Conservation (phyloP, 2,797 vertebrate species). For the Syngnathus acus region DNA sequence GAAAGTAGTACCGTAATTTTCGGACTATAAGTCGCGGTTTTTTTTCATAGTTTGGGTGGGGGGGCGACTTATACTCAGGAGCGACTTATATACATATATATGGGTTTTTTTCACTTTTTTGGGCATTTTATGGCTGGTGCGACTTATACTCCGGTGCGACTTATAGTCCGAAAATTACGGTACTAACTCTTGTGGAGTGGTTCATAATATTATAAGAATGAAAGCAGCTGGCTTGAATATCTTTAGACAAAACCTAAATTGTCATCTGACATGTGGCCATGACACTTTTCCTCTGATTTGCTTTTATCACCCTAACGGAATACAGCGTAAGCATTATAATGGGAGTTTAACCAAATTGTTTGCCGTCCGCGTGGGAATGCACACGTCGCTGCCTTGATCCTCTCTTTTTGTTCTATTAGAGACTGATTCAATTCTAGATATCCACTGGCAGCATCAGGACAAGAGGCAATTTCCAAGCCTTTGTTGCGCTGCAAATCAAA, state of each 20-base stretch:
- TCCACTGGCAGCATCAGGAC: neutral
- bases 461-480: conserved; percentile 8
- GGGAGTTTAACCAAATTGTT: neutral
- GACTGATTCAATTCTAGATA: conserved; percentile 7
- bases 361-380: conserved; percentile 2
- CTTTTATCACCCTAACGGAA: neutral
- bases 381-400: conserved; percentile 6
- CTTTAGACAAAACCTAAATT: neutral
- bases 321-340: neutral
- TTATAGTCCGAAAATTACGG: too few relatives aligned
- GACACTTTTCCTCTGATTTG: neutral
- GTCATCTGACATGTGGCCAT: neutral
- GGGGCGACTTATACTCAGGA: too few relatives aligned
- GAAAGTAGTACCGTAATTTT: too few relatives aligned
- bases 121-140: too few relatives aligned
- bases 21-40: too few relatives aligned
- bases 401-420: neutral
- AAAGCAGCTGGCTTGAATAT: neutral
- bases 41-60: too few relatives aligned
- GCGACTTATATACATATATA: too few relatives aligned
- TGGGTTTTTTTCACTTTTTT: too few relatives aligned
- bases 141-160: too few relatives aligned
- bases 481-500: conserved; percentile 1
- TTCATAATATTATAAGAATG: neutral
- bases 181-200: too few relatives aligned